A percentile compares a stretch with the other conserved stretches of the same genome.
These are phyloP conservation scores for Hirtodrosophila histrioides DNA, from an alignment of 2,888 invertebrate genomes.

Conservation along the genomic window DNA sequence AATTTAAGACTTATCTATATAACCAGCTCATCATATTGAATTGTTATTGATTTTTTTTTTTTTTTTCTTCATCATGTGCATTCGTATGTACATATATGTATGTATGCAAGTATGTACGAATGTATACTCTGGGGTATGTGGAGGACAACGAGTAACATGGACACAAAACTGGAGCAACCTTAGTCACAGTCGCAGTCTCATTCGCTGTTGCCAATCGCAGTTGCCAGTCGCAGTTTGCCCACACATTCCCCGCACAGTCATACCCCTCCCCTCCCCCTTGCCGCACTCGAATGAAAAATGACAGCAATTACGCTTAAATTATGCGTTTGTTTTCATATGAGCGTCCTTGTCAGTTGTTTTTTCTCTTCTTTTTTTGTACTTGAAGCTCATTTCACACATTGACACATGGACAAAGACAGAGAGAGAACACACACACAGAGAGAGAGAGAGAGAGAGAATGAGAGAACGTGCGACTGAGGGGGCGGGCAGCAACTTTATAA, in stretches of 20 bases:
- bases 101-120: not conserved
- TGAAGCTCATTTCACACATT: conserved; percentile 77
- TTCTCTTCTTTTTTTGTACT: conserved; percentile 47
- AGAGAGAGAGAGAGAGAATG: not conserved
- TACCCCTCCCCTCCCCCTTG: conserved; percentile 1
- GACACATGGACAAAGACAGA: conserved; percentile 29
- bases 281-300: conserved; percentile 75
- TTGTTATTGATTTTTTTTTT: not conserved
- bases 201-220: conserved; percentile 4
- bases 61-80: not conserved
- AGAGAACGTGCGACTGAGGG: not conserved
- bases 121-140: conserved; percentile 27
- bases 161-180: conserved; percentile 62
- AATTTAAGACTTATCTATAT: no score
- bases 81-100: not conserved
- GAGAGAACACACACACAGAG: not conserved
- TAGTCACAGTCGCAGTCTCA: conserved; percentile 18
- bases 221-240: not conserved
- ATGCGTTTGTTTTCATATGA: conserved; percentile 80
- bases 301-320: conserved; percentile 81
- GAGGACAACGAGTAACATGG: conserved; percentile 53
- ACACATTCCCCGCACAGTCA: not conserved
- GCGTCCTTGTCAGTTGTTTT: conserved; percentile 68
- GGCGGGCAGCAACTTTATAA: conserved; percentile 29
- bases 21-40: no score